Conservation (phyloP, 2,797 vertebrate species). For the Discoglossus pictus region DNA sequence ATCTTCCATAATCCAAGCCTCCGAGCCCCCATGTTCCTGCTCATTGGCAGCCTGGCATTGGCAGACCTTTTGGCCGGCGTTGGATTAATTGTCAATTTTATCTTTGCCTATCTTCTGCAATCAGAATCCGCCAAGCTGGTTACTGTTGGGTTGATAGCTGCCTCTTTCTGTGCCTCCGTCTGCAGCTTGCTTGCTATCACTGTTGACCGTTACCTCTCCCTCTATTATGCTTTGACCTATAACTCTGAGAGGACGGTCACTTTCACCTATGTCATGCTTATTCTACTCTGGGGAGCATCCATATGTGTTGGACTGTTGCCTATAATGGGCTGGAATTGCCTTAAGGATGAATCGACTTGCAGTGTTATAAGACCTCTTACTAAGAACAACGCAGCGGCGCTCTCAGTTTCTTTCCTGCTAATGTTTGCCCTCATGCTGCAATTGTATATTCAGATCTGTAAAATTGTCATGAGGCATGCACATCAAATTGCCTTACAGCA, state of each 20-base stretch:
- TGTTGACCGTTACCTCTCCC: constrained; percentile 95
- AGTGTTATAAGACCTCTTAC: constrained; percentile 95
- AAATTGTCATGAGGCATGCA: constrained; percentile 95
- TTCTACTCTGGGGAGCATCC: constrained; percentile 92
- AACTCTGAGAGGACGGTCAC: constrained; percentile 95
- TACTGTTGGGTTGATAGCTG: constrained; percentile 92
- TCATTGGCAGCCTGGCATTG: constrained; percentile 95
- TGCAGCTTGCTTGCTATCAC: constrained; percentile 98
- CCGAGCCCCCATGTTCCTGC: constrained; percentile 94
- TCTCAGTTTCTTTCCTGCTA: constrained; percentile 94
- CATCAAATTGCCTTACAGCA: constrained; percentile 98
- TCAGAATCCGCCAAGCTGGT: constrained; percentile 92
- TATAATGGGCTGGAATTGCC: constrained; percentile 93
- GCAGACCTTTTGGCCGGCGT: constrained; percentile 95
- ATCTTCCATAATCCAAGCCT: constrained; percentile 97
- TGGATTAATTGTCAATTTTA: constrained; percentile 91
- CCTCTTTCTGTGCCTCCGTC: constrained; percentile 96
- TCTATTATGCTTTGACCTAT: constrained; percentile 97
- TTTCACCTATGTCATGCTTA: constrained; percentile 95
- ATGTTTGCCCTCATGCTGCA: constrained; percentile 98
- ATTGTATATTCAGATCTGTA: constrained; percentile 97
- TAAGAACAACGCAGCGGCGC: constrained; percentile 92
- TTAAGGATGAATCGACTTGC: constrained; percentile 89
- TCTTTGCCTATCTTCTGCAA: constrained; percentile 92
- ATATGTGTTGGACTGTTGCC: constrained; percentile 91